A percentile compares a stretch with the other conserved stretches of the same genome.
Conservation (phyloP, 1,140 invertebrate species). For the Rhopalosiphum maidis region DNA sequence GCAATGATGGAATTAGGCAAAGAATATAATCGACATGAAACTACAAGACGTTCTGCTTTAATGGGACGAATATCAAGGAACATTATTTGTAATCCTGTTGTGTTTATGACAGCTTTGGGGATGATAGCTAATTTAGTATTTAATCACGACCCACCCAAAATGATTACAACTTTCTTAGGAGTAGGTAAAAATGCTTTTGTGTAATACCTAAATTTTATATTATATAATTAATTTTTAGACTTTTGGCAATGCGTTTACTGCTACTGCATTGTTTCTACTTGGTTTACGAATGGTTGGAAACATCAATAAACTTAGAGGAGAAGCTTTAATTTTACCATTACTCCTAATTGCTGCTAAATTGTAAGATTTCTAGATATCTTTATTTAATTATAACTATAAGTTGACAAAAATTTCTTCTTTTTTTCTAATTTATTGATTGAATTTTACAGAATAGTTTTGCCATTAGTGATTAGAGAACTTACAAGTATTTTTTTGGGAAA, state of each 20-base stretch:
- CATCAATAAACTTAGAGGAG: slow-evolving; percentile 77
- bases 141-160: slow-evolving; percentile 76
- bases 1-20: slow-evolving; percentile 86
- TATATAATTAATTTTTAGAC: slow-evolving; percentile 65
- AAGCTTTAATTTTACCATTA: slow-evolving; percentile 79
- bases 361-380: slow-evolving; percentile 69
- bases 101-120: slow-evolving; percentile 92
- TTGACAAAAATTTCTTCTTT: neutral
- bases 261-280: slow-evolving; percentile 86
- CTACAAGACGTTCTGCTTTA: slow-evolving; percentile 33
- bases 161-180: slow-evolving; percentile 77
- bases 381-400: slow-evolving; percentile 57
- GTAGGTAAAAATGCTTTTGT: slow-evolving; percentile 64
- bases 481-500: slow-evolving; percentile 71
- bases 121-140: slow-evolving; percentile 86
- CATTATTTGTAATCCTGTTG: slow-evolving; percentile 87
- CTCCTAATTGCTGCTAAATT: slow-evolving; percentile 90
- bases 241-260: slow-evolving; percentile 88
- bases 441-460: slow-evolving; percentile 77
- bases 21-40: slow-evolving; percentile 61
- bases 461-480: slow-evolving; percentile 85
- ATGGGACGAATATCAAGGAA: slow-evolving; percentile 58
- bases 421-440: neutral
- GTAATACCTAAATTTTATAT: neutral
- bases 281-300: slow-evolving; percentile 94